A percentile compares a stretch with the other conserved stretches of the same genome.
phyloP scores from a whole-genome alignment of 1,140 invertebrate species.

The Periplaneta americana region DNA sequence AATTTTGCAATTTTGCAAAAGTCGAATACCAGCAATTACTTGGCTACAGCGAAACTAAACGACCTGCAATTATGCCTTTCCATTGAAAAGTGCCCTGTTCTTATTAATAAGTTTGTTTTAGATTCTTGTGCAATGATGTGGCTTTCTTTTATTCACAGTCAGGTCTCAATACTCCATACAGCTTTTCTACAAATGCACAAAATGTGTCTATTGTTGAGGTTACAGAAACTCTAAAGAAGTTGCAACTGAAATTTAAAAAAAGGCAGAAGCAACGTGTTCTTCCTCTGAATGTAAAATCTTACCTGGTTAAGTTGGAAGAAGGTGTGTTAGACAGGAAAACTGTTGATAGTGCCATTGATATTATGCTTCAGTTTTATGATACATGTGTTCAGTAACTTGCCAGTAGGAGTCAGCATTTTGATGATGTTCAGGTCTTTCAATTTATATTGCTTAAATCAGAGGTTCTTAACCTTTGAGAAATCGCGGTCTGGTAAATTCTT shows the following conservation, averaged over 20 bases:
- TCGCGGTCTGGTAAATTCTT: no score
- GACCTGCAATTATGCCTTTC: slow-evolving; percentile 19
- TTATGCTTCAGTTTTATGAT: not conserved
- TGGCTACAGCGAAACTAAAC: slow-evolving; percentile 23
- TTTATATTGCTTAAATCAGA: slow-evolving; percentile 35
- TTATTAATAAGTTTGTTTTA: slow-evolving; percentile 19
- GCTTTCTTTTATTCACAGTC: slow-evolving; percentile 14
- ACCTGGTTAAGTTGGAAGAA: not conserved
- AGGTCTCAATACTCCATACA: slow-evolving; percentile 11
- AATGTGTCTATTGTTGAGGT: not conserved
- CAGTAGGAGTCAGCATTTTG: slow-evolving; percentile 4
- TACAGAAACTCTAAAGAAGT: not conserved
- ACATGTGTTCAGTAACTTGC: slow-evolving; percentile 16
- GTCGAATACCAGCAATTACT: slow-evolving; percentile 17
- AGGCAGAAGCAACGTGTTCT: not conserved
- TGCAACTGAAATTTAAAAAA: not conserved
- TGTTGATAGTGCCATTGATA: not conserved
- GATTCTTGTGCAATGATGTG: slow-evolving; percentile 11
- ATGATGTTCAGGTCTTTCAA: slow-evolving; percentile 9
- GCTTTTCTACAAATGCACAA: slow-evolving; percentile 3
- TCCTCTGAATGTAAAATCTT: slow-evolving; percentile 7
- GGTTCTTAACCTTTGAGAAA: no score
- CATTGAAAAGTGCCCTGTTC: slow-evolving; percentile 9
- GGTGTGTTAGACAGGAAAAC: not conserved
- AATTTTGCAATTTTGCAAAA: slow-evolving; percentile 21